Base-by-base conservation (phyloP, 1,140 invertebrate genomes). In the Dendroctonus valens region DNA sequence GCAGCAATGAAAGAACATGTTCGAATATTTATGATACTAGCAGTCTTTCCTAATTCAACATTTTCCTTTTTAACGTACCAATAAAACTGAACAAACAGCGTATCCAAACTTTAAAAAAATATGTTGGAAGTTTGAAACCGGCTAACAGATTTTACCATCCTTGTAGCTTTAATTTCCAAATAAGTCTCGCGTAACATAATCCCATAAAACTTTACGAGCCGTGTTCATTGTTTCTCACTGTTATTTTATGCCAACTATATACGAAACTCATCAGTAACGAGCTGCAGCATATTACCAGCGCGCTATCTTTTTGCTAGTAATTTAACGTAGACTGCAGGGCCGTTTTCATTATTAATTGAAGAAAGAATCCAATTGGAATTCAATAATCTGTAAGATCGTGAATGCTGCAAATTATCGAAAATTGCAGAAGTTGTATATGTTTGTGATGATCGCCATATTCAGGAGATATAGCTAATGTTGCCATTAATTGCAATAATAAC, bases 201-300 rank as follows among this genome's bases (percentile, higher is more conserved):
- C 59, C 40, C 62, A 52, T 65, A 65, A 65, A 65, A 55, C 46
- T 65, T 65, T 57, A 65, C 52, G 62, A 65, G 37, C 11, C 40
- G 39, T 38, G 62, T 53, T 55, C 15, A 62, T 62, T 62, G 52
- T 65, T 65, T 65, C 62, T 65, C 62, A 65, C 62, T 52, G 51
- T 11, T 57, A 57, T 65, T 57, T 65, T 65, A 57, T 57, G 39
- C 26, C 48, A 63, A 39, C 60, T 65, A 12, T 65, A 65, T 65
- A 40, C 51, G 52, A 55, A 52, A 39, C 62, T 26, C 50, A 41
- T 48, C 62, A 57, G 62, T 54, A 58, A 50, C 49, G 41, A 51
- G 59, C 57, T n/a, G 57, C 49, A 62, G 12, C 49, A 62, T 53
- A 62, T 62, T 62, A 61, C 59, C 11, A 38, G 38, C 39, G 26